Evolutionary conservation across 2,113 vertebrate genomes (phyloP).

Genomic region (Hippolais icterina): DNA sequence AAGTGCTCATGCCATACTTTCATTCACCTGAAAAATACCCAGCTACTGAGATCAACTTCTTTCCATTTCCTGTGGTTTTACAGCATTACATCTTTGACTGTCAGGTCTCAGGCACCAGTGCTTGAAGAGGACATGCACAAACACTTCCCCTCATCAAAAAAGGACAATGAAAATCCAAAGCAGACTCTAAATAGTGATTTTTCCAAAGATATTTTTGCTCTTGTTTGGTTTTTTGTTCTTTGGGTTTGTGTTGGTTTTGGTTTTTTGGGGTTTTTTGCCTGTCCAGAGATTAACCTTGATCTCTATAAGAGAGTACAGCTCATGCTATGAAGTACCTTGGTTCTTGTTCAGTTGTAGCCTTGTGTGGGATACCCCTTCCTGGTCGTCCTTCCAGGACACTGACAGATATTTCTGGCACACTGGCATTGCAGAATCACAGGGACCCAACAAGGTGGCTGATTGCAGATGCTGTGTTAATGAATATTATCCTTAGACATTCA

Average conservation of each 20-base stretch:
- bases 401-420: not conserved
- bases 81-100: accelerated
- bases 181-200: not conserved
- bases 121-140: not conserved
- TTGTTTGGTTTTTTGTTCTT: not conserved
- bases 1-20: not conserved
- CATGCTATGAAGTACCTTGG: not conserved
- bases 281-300: not conserved
- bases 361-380: not conserved
- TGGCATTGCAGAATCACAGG: not conserved
- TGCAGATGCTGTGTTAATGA: not conserved
- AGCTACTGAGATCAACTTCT: not conserved
- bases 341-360: not conserved
- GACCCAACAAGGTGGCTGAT: not conserved
- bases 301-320: not conserved
- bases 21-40: not conserved
- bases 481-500: not conserved
- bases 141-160: not conserved
- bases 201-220: not conserved
- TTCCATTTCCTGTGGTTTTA: not conserved
- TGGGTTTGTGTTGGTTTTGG: no score
- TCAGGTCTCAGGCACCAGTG: not conserved
- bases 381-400: not conserved
- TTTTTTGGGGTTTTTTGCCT: accelerated
- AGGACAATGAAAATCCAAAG: not conserved